A percentile compares a stretch with the other conserved stretches of the same genome.
phyloP scores from a whole-genome alignment of 2,797 vertebrate genomes.

The Pogoniulus pusillus region DNA sequence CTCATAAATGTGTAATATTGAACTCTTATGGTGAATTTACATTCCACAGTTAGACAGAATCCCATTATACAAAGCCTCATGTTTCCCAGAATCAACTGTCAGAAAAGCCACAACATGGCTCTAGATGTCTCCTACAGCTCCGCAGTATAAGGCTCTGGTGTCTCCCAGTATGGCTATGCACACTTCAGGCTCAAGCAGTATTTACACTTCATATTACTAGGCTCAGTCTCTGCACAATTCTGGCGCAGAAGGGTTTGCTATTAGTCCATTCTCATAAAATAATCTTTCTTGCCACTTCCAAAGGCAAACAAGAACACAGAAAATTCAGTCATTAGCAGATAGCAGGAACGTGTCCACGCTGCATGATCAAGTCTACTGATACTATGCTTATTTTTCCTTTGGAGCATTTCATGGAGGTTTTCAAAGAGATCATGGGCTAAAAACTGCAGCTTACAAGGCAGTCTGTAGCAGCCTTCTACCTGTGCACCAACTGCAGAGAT shows the following conservation, averaged over 20 bases:
- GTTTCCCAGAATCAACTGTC: not conserved
- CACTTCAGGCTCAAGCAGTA: not conserved
- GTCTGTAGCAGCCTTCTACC: not conserved
- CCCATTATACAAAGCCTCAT: rapidly evolving
- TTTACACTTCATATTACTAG: not conserved
- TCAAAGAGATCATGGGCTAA: not conserved
- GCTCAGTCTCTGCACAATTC: not conserved
- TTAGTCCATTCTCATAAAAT: not conserved
- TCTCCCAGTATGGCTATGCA: not conserved
- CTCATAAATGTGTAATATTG: not conserved
- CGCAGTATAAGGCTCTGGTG: not conserved
- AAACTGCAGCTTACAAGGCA: not conserved
- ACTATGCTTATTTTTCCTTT: not conserved
- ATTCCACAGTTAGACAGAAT: not conserved
- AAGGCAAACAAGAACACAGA: not conserved
- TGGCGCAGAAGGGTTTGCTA: not conserved
- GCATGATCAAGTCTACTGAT: not conserved
- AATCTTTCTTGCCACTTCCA: not conserved
- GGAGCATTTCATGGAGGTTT: not conserved
- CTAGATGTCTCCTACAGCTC: not conserved
- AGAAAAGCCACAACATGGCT: not conserved
- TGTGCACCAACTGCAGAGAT: not conserved
- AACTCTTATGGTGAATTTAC: not conserved
- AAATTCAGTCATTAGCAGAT: not conserved
- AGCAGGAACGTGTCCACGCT: not conserved